Evolutionary conservation across 2,113 vertebrate genomes (phyloP), one percentile per base, ranked within the genome.

Genomic region (Platycercus adscitus): DNA sequence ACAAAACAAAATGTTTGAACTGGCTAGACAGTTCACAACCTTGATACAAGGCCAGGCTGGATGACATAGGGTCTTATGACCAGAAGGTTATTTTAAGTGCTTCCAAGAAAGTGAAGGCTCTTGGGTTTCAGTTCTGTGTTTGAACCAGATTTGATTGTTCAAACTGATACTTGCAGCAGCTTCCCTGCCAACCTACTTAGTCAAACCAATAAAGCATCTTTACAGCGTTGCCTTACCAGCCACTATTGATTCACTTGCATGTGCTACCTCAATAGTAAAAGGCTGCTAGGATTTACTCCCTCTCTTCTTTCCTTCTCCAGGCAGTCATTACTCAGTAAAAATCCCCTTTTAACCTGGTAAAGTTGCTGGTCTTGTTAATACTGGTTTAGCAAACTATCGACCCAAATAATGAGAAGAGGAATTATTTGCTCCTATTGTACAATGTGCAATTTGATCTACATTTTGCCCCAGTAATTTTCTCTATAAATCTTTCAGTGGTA

Each of bases 281-380:
- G 94, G 96, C 95, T 97, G 83, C 84, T 77, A 97, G 92, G 93
- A 98, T 98, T 98, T 98, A 98, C 97, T 98, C 61, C 78, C 78
- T 94, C 88, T 95, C 93, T 92, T 97, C 97, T 96, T 95, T 94
- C 75, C 93, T 94, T 97, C 97, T 96, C 89, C 53, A 87, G 94
- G 92, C 94, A 46, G 69, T 97, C 97, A 97, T 98, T 98, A 98
- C 77, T 98, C 98, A 98, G 94, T 88, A 96, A 93, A 97, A 98
- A 97, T 91, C 71, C 86, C 77, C 91, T 94, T 97, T 97, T 97
- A 98, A 97, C 96, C 91, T 96, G 88, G 96, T 98, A 95, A 96
- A 98, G 97, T 96, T 98, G 97, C 95, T 98, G 92, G 92, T 98
- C 65, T 96, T 98, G 96, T 97, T 98, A 98, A 98, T 98, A 95